A percentile compares a stretch with the other conserved stretches of the same genome.
Evolutionary conservation across 1,140 invertebrate species (phyloP).

Genomic region (Lamellibrachia luymesi): DNA sequence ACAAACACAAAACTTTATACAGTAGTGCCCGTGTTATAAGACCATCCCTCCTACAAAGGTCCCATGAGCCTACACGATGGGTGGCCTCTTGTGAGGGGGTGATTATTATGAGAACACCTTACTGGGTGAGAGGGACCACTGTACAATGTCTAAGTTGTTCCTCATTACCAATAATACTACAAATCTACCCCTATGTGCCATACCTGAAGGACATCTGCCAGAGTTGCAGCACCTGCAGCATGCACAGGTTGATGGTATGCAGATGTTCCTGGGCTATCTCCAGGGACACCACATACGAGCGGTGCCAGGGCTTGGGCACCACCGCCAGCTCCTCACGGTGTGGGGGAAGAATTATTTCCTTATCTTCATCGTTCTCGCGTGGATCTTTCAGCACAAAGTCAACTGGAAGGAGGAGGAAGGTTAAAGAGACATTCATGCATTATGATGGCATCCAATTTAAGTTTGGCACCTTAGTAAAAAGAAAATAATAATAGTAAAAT

Average conservation of each 20-base stretch:
- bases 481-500: too few relatives aligned
- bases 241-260: conserved; percentile 78
- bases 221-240: conserved; percentile 75
- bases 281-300: conserved; percentile 58
- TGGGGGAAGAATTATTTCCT: conserved; percentile 46
- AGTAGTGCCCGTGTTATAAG: too few relatives aligned
- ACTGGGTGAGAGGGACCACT: too few relatives aligned
- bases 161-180: neutral
- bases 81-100: neutral
- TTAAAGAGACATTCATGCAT: conserved; percentile 11
- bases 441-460: too few relatives aligned
- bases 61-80: too few relatives aligned
- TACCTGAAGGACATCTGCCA: conserved; percentile 80
- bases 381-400: conserved; percentile 85
- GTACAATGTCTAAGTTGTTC: neutral
- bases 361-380: conserved; percentile 53
- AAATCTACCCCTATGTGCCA: conserved; percentile 27
- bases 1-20: too few relatives aligned
- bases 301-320: conserved; percentile 67
- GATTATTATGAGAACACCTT: too few relatives aligned
- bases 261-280: conserved; percentile 65
- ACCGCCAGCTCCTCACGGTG: conserved; percentile 64
- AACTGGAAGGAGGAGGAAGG: conserved; percentile 38
- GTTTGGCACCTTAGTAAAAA: too few relatives aligned
- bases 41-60: too few relatives aligned